A percentile compares a stretch with the other conserved stretches of the same genome.
phyloP scores from a whole-genome alignment of 2,113 vertebrate genomes.

The Leiothrix lutea region DNA sequence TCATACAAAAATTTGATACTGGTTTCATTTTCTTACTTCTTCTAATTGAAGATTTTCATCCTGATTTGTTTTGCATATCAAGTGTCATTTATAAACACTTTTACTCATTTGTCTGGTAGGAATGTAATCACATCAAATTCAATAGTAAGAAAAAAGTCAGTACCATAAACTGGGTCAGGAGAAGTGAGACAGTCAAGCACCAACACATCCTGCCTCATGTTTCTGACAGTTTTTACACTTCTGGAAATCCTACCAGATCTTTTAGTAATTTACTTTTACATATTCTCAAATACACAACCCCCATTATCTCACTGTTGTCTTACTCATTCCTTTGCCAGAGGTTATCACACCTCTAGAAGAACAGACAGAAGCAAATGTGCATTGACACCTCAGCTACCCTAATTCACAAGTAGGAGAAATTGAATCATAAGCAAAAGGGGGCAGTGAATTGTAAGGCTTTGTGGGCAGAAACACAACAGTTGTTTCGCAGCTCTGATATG shows the following conservation, averaged over 20 bases:
- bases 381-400: not conserved
- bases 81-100: not conserved
- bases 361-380: not conserved
- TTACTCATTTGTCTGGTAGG: not conserved
- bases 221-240: not conserved
- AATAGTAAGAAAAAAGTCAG: not conserved
- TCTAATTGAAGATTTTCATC: not conserved
- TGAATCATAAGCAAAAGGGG: not conserved
- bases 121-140: not conserved
- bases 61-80: not conserved
- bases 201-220: not conserved
- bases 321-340: not conserved
- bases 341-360: not conserved
- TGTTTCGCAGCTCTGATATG: not conserved
- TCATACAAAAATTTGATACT: not conserved
- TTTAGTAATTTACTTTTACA: not conserved
- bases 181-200: not conserved
- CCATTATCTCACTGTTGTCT: fast-evolving
- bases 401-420: not conserved
- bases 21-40: not conserved
- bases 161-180: not conserved
- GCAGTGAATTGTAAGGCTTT: not conserved
- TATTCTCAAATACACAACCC: not conserved
- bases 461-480: not conserved
- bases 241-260: not conserved